Percentiles rank a stretch among this genome's conserved stretches.
Conservation (phyloP, 2,888 invertebrate species). For the Metacarcinus magister region DNA sequence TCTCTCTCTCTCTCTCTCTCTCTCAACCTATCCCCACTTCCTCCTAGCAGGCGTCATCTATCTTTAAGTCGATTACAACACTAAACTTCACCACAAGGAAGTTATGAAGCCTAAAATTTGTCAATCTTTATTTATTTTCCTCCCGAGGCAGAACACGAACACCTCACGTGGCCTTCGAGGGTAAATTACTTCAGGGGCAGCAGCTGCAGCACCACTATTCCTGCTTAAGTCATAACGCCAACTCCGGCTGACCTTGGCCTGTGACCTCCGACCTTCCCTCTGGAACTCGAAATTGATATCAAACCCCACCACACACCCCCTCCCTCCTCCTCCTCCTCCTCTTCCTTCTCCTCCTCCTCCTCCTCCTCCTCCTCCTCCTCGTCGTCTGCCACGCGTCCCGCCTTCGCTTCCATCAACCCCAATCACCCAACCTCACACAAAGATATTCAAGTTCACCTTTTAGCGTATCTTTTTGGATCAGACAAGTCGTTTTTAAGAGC, state of each 20-base stretch:
- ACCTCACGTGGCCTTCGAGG: constrained; percentile 34
- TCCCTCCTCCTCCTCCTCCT: neutral
- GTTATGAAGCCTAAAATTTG: constrained; percentile 34
- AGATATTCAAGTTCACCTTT: neutral
- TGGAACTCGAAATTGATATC: constrained; percentile 45
- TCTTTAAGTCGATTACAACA: neutral
- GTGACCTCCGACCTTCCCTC: constrained; percentile 35
- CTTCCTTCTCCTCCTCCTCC: neutral
- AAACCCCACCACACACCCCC: neutral
- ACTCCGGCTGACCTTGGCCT: neutral
- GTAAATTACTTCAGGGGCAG: constrained; percentile 35
- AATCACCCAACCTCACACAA: neutral
- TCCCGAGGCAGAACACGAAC: neutral
- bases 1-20: neutral
- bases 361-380: constrained; percentile 44
- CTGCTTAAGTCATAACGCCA: neutral
- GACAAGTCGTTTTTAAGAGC: neutral
- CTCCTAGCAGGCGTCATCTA: neutral
- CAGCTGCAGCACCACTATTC: neutral
- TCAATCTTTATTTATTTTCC: constrained; percentile 47
- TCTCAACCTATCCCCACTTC: neutral
- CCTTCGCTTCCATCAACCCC: neutral
- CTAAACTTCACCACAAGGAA: constrained; percentile 34
- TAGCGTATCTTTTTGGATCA: neutral
- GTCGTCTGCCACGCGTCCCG: constrained; percentile 36